Percentiles rank a stretch among this genome's conserved stretches.
These are phyloP conservation scores for Metallyticus violacea DNA, from an alignment of 2,888 invertebrate species.

Conservation along the genomic window DNA sequence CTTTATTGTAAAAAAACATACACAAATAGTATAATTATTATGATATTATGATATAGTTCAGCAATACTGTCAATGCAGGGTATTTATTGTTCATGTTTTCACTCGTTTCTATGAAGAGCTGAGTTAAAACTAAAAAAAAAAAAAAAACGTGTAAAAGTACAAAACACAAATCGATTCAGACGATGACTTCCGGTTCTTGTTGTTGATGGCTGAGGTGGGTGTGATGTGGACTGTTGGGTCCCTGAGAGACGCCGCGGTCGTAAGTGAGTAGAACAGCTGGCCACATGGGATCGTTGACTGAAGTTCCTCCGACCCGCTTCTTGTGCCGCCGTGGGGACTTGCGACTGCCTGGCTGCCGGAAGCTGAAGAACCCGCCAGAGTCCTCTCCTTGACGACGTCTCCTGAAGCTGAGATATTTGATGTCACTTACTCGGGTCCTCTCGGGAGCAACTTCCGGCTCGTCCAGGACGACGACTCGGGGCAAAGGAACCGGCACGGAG, in stretches of 20 bases:
- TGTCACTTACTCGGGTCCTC: not conserved
- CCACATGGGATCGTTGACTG: conserved; percentile 31
- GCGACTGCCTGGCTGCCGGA: not conserved
- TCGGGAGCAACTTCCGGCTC: not conserved
- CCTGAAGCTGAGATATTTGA: not conserved
- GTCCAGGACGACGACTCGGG: not conserved
- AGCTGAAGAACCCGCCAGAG: not conserved
- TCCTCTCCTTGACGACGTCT: not conserved
- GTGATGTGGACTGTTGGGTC: not conserved
- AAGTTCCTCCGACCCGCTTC: conserved; percentile 27
- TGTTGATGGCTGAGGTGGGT: not conserved
- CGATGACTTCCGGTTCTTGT: not conserved
- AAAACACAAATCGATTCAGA: not conserved
- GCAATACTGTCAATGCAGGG: no score
- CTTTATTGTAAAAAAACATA: no score
- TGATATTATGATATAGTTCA: no score
- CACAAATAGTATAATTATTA: not conserved
- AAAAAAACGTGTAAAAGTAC: not conserved
- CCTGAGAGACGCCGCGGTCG: conserved; percentile 32
- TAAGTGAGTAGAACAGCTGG: conserved; percentile 34
- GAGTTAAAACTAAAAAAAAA: no score
- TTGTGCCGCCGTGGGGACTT: conserved; percentile 20
- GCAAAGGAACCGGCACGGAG: not conserved
- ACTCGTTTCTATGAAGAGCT: no score
- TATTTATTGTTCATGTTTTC: no score